phyloP scores from a whole-genome alignment of 35 echinoderm and acorn worm genomes.

The Holothuria glaberrima region DNA sequence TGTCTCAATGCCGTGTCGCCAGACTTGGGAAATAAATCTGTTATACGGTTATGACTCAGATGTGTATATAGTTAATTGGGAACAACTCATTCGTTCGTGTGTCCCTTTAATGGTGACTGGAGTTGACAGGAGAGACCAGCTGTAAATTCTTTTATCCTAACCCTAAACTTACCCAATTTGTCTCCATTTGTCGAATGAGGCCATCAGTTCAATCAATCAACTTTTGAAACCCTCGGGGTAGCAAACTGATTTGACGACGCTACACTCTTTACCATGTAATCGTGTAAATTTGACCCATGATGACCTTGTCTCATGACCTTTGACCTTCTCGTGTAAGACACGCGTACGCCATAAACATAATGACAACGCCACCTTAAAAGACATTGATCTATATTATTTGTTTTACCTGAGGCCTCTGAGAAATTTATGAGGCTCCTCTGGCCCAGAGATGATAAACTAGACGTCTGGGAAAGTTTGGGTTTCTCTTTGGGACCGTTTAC shows the following conservation, averaged over 20 bases:
- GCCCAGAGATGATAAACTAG: background rate
- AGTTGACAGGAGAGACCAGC: too few relatives aligned
- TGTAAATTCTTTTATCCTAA: too few relatives aligned
- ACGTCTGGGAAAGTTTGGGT: background rate
- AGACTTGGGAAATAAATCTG: too few relatives aligned
- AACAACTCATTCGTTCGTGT: too few relatives aligned
- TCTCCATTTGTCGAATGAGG: conserved; percentile 23
- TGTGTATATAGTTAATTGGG: too few relatives aligned
- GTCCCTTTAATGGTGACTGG: too few relatives aligned
- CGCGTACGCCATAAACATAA: conserved; percentile 47
- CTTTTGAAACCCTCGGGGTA: background rate
- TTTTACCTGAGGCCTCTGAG: conserved; percentile 32
- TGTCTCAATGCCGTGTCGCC: too few relatives aligned
- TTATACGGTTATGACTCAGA: too few relatives aligned
- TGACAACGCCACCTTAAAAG: conserved; percentile 48
- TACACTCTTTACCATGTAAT: too few relatives aligned
- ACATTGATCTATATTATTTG: conserved; percentile 50
- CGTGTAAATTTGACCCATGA: conserved; percentile 19
- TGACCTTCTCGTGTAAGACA: conserved; percentile 51
- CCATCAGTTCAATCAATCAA: conserved; percentile 31
- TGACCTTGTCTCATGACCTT: conserved; percentile 47
- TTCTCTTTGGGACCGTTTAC: too few relatives aligned
- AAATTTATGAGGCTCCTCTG: conserved; percentile 11
- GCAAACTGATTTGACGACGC: background rate
- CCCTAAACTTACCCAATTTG: background rate